phyloP scores from a whole-genome alignment of 2,113 vertebrate species.

The Pitta sordida region DNA sequence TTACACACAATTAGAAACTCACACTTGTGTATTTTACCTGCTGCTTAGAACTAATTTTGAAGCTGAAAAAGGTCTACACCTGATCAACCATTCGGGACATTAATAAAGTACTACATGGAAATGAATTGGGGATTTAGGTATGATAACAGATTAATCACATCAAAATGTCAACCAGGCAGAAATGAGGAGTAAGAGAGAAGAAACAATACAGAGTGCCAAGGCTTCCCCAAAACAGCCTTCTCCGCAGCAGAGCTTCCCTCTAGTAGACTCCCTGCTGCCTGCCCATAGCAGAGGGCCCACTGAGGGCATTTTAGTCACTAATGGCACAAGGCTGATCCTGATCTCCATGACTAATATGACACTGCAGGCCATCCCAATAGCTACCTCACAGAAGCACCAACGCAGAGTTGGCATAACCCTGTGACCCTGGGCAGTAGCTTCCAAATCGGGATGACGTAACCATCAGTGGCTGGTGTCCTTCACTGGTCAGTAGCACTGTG shows the following conservation, averaged over 20 bases:
- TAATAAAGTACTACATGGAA: constrained; percentile 25
- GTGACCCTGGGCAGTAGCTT: not conserved
- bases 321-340: not conserved
- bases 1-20: not conserved
- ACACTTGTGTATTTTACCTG: not conserved
- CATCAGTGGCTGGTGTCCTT: fast-evolving
- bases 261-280: not conserved
- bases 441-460: not conserved
- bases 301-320: not conserved
- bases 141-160: constrained; percentile 43
- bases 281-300: fast-evolving
- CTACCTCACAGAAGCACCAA: not conserved
- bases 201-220: not conserved
- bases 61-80: not conserved
- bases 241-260: constrained; percentile 48
- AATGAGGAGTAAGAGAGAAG: constrained; percentile 25
- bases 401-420: fast-evolving
- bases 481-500: fast-evolving
- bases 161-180: constrained; percentile 60
- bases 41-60: not conserved
- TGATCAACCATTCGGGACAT: not conserved
- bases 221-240: not conserved
- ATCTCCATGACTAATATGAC: not conserved
- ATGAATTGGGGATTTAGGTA: constrained; percentile 37
- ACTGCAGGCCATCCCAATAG: not conserved